Evolutionary conservation across 35 echinoderm and acorn worm genomes (phyloP).

Genomic region (Strongylocentrotus purpuratus): DNA sequence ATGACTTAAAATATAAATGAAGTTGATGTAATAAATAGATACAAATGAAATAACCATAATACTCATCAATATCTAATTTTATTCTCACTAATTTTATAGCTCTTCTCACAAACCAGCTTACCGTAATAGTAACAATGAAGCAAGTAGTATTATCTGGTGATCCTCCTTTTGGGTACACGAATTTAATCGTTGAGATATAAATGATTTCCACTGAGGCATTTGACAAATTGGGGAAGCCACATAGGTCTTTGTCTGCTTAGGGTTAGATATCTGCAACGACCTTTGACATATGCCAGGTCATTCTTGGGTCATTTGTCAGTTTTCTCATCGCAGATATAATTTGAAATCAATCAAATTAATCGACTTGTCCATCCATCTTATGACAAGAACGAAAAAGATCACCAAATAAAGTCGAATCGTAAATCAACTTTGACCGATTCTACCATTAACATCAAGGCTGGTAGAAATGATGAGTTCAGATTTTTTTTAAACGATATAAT

Average conservation of each 20-base stretch:
- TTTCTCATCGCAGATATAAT: slow-evolving; percentile 28
- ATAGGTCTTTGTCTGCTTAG: slow-evolving; percentile 31
- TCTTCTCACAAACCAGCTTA: neutral
- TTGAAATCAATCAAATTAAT: slow-evolving; percentile 40
- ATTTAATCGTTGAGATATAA: neutral
- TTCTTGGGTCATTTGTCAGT: slow-evolving; percentile 32
- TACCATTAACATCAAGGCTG: neutral
- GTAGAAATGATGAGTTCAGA: neutral
- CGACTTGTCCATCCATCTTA: slow-evolving; percentile 23
- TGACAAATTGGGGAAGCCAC: slow-evolving; percentile 1
- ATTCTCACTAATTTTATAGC: neutral
- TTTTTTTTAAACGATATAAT: neutral
- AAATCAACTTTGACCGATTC: neutral
- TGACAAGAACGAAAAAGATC: neutral
- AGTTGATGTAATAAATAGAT: too few species aligned
- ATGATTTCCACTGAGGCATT: neutral
- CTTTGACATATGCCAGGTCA: slow-evolving; percentile 26
- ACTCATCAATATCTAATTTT: too few species aligned
- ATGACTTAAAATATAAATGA: too few species aligned
- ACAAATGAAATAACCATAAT: too few species aligned
- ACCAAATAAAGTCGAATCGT: neutral
- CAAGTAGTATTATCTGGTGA: neutral
- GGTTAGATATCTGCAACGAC: neutral
- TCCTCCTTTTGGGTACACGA: neutral
- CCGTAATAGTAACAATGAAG: neutral